These are phyloP conservation scores for Bedellia somnulentella DNA, from an alignment of 2,888 invertebrate species.

Conservation along the genomic window DNA sequence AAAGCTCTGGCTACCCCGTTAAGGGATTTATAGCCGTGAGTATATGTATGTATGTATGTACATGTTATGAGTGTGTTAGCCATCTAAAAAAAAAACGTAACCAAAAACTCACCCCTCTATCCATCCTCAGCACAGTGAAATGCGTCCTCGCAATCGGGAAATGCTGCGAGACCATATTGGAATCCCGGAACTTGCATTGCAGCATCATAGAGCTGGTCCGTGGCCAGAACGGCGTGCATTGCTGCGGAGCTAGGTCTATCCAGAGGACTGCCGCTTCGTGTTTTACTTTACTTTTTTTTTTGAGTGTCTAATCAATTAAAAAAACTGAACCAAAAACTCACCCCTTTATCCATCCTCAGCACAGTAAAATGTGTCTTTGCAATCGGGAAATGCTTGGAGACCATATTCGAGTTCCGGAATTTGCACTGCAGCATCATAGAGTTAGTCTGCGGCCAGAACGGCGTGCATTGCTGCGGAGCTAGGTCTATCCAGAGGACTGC, in stretches of 20 bases:
- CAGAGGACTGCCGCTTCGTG: slow-evolving; percentile 82
- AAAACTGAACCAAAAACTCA: slow-evolving; percentile 52
- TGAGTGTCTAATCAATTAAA: no score
- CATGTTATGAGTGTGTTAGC: no score
- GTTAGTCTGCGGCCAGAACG: slow-evolving; percentile 83
- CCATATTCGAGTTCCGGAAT: slow-evolving; percentile 72
- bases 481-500: slow-evolving; percentile 84
- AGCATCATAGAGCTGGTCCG: slow-evolving; percentile 79
- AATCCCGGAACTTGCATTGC: slow-evolving; percentile 78
- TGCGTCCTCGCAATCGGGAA: slow-evolving; percentile 72
- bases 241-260: slow-evolving; percentile 72
- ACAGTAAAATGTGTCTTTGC: slow-evolving; percentile 71
- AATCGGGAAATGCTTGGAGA: slow-evolving; percentile 78
- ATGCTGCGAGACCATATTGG: slow-evolving; percentile 74
- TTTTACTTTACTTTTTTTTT: no score
- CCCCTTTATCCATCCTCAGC: slow-evolving; percentile 81
- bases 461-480: slow-evolving; percentile 66
- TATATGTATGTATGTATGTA: no score
- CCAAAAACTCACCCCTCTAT: slow-evolving; percentile 74
- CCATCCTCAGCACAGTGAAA: slow-evolving; percentile 78
- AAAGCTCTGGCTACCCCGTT: no score
- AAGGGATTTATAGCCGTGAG: no score
- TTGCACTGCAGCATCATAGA: slow-evolving; percentile 81
- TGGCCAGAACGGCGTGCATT: slow-evolving; percentile 79
- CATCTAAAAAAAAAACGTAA: no score